Percentiles rank a stretch among this genome's conserved stretches.
phyloP scores from a whole-genome alignment of 1,140 invertebrate genomes.

The Heliconius hewitsoni region DNA sequence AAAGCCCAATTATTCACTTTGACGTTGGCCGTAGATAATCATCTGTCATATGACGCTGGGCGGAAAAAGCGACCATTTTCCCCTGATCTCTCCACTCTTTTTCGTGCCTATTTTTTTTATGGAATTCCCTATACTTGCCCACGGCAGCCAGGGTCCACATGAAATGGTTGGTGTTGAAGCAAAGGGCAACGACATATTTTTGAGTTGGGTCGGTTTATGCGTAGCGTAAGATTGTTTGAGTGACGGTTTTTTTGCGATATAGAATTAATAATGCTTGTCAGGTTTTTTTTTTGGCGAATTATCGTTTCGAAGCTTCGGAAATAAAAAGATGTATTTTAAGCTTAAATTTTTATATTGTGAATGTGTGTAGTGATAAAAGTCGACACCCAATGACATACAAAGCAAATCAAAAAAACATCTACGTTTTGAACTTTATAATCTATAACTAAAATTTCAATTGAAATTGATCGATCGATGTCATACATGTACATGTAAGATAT shows the following conservation, averaged over 20 bases:
- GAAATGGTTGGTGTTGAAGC: slow-evolving; percentile 53
- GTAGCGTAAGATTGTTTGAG: slow-evolving; percentile 64
- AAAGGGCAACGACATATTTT: slow-evolving; percentile 63
- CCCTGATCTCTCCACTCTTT: slow-evolving; percentile 48
- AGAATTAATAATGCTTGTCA: slow-evolving; percentile 37
- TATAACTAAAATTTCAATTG: too few species aligned
- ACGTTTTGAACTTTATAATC: too few species aligned
- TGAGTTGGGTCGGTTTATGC: slow-evolving; percentile 64
- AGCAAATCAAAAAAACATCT: too few species aligned
- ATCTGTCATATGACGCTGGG: slow-evolving; percentile 73
- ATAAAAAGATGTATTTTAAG: background rate
- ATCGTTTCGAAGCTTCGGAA: background rate
- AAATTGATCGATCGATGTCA: too few species aligned
- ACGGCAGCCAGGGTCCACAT: slow-evolving; percentile 39
- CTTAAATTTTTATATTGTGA: background rate
- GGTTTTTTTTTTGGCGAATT: slow-evolving; percentile 9
- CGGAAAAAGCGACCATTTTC: slow-evolving; percentile 55
- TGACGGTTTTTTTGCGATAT: slow-evolving; percentile 51
- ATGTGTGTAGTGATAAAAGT: background rate
- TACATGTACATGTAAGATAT: too few species aligned
- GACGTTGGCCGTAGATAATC: slow-evolving; percentile 76
- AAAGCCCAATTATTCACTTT: slow-evolving; percentile 79
- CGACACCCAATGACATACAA: too few species aligned
- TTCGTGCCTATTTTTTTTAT: slow-evolving; percentile 36
- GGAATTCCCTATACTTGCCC: slow-evolving; percentile 27